Evolutionary conservation across 2,888 invertebrate species (phyloP).

Genomic region (Protophormia terraenovae): DNA sequence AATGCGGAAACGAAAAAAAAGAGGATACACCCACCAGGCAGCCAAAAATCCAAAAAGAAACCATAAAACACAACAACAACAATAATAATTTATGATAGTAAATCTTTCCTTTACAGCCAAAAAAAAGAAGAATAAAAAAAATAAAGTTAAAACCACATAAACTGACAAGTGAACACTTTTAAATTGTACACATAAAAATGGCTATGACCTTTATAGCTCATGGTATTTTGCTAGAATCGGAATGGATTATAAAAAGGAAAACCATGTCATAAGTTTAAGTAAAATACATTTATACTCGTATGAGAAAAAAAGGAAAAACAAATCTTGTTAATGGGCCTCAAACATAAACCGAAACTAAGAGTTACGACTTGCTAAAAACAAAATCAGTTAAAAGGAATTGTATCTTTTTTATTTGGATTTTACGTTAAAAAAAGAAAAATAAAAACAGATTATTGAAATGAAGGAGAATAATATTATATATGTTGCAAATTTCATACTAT

Average conservation of each 20-base stretch:
- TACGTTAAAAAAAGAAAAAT: background rate
- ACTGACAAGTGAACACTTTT: background rate
- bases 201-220: background rate
- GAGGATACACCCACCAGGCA: background rate
- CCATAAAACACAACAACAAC: background rate
- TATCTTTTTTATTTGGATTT: background rate
- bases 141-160: background rate
- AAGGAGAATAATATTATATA: background rate
- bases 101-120: background rate
- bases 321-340: background rate
- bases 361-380: background rate
- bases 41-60: background rate
- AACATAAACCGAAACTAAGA: background rate
- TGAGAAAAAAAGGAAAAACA: background rate
- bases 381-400: background rate
- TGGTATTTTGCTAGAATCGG: background rate
- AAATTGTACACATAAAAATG: background rate
- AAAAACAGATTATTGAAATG: background rate
- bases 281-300: constrained; percentile 7
- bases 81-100: constrained; percentile 21
- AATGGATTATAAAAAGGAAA: constrained; percentile 15
- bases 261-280: constrained; percentile 41
- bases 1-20: background rate
- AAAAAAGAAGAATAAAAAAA: background rate
- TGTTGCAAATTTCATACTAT: too few relatives aligned